phyloP scores from a whole-genome alignment of 1,140 invertebrate species.

The Drosophila repletoides region DNA sequence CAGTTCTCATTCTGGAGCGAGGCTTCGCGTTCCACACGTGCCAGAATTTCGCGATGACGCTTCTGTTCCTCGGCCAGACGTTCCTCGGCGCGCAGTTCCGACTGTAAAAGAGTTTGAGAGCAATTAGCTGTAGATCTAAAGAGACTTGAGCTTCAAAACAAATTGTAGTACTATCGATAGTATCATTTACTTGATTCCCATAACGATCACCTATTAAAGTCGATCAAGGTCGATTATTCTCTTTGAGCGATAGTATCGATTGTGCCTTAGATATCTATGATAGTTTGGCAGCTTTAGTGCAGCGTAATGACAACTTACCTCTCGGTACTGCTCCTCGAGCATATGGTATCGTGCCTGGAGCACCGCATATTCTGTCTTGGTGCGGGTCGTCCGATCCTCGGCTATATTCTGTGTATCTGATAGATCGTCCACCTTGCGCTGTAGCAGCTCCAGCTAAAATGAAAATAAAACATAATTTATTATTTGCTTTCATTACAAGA shows the following conservation, averaged over 20 bases:
- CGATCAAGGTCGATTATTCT: too few relatives aligned
- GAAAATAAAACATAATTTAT: not conserved
- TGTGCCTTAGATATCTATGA: too few relatives aligned
- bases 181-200: too few relatives aligned
- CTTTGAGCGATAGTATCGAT: too few relatives aligned
- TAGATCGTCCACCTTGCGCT: slow-evolving; percentile 93
- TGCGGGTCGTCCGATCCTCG: slow-evolving; percentile 92
- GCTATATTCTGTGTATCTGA: slow-evolving; percentile 92
- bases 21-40: slow-evolving; percentile 92
- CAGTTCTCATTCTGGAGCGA: slow-evolving; percentile 93
- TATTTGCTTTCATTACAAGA: too few relatives aligned
- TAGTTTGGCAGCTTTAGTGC: too few relatives aligned
- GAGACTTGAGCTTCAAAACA: too few relatives aligned
- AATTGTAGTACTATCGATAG: too few relatives aligned
- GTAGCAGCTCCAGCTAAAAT: slow-evolving; percentile 91
- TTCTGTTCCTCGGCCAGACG: slow-evolving; percentile 92
- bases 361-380: slow-evolving; percentile 95
- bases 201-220: too few relatives aligned
- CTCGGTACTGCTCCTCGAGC: slow-evolving; percentile 95
- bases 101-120: slow-evolving; percentile 65
- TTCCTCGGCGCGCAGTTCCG: slow-evolving; percentile 92
- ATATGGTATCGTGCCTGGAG: slow-evolving; percentile 94
- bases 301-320: too few relatives aligned
- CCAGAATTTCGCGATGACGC: slow-evolving; percentile 90
- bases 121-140: too few relatives aligned